Evolutionary conservation across 2,797 vertebrate species (phyloP), one percentile per base, ranked within the genome.

Genomic region (Apogon hyalosoma): DNA sequence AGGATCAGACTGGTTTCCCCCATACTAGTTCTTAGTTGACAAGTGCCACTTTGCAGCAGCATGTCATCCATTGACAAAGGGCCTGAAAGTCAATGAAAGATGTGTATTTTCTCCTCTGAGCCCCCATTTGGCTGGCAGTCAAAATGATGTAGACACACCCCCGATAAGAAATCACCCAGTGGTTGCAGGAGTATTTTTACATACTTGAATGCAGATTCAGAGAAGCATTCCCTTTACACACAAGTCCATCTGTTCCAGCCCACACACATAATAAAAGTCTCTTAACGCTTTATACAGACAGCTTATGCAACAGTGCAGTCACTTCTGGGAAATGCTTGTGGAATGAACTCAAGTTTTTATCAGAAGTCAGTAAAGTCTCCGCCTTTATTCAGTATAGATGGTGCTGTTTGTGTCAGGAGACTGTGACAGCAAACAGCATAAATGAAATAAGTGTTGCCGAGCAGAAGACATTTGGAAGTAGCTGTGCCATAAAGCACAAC

Each of bases 191-290:
- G 47, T 60, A 57, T 72, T 66, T 72, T 57, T 60, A 69, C 60
- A 73, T 21, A 56, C 11, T 63, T 43, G 68, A 54, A 19, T 13
- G 49, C 31, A 48, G 63, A 19, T 13, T 46, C 31, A 48, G 63
- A 71, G 73, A 69, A 64, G 54, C 66, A 36, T 76, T 81, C 52
- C 71, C 13, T 2, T 63, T 60, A 45, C 47, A 72, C 53, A 80
- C 62, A 45, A 78, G 68, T 69, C 73, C 76, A 82, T 84, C 75
- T 79, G 82, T 48, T 85, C 75, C 79, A 84, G 63, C 63, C 68
- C 70, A 62, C 77, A 75, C 84, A 76, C 73, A 73, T 69, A 69
- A 85, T 83, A 84, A 79, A 84, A 69, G 51, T 89, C 66, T 69
- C 67, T 60, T 63, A 67, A 55, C 81, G 76, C 75, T 78, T 87